Percentiles rank a stretch among this genome's conserved stretches.
Evolutionary conservation across 2,797 vertebrate species (phyloP).

Genomic region (Botia kubotai): DNA sequence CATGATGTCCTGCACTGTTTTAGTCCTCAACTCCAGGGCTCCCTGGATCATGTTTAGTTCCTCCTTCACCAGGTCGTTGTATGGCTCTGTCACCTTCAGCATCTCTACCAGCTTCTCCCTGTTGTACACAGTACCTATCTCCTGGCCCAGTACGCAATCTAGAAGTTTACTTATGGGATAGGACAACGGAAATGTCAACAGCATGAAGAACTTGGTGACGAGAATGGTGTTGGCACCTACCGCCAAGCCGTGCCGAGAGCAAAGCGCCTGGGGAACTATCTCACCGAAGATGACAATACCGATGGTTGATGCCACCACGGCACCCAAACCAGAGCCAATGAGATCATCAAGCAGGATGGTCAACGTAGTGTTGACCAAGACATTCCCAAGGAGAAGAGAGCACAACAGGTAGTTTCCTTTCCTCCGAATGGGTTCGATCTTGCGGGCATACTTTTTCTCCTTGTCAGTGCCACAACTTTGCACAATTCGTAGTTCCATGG

Average conservation of each 20-base stretch:
- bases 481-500: constrained; percentile 96
- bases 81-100: constrained; percentile 93
- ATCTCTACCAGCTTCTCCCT: constrained; percentile 97
- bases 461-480: constrained; percentile 93
- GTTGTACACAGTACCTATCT: constrained; percentile 97
- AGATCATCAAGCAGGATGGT: constrained; percentile 95
- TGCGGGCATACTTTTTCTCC: constrained; percentile 88
- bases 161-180: constrained; percentile 93
- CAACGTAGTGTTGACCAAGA: constrained; percentile 95
- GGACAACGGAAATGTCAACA: constrained; percentile 91
- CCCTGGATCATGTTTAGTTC: constrained; percentile 99
- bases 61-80: constrained; percentile 93
- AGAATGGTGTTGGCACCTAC: constrained; percentile 93
- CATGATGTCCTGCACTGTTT: constrained; percentile 95
- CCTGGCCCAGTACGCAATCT: constrained; percentile 91
- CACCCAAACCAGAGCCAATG: constrained; percentile 86
- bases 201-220: constrained; percentile 94
- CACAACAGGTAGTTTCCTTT: constrained; percentile 95
- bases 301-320: constrained; percentile 89
- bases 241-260: constrained; percentile 92
- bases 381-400: constrained; percentile 92
- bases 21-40: constrained; percentile 92
- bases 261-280: constrained; percentile 95
- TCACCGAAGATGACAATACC: constrained; percentile 97
- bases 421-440: constrained; percentile 91